phyloP scores from a whole-genome alignment of 2,113 vertebrate genomes.

The Hippopotamus amphibius region DNA sequence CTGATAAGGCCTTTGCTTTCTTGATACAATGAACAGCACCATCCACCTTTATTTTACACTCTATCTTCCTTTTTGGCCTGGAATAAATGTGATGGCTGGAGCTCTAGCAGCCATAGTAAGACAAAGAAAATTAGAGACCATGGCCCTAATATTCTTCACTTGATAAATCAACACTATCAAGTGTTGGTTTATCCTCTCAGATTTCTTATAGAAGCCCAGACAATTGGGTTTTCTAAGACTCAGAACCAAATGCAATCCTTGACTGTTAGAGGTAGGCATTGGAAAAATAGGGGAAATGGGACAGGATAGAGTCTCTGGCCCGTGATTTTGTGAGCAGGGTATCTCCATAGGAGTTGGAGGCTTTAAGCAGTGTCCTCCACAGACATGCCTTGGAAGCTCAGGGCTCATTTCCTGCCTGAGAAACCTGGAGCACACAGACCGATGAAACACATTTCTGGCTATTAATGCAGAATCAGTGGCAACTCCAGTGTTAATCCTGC shows the following conservation, averaged over 20 bases:
- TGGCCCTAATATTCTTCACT: background rate
- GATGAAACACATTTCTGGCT: slow-evolving; percentile 12
- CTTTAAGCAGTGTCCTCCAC: background rate
- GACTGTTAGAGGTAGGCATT: background rate
- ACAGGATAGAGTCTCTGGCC: background rate
- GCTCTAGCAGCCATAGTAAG: background rate
- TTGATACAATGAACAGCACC: background rate
- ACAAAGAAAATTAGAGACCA: background rate
- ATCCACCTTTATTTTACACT: background rate
- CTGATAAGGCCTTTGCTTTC: background rate
- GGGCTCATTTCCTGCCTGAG: background rate
- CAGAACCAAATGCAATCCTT: background rate
- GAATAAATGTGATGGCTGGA: background rate
- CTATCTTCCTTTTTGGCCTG: background rate
- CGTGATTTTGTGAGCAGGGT: background rate
- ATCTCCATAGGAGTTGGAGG: background rate
- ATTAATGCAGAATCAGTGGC: background rate
- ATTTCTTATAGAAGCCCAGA: background rate
- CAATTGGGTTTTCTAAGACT: background rate
- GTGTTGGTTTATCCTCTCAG: background rate
- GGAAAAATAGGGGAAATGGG: background rate
- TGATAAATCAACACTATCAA: background rate
- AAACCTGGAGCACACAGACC: background rate
- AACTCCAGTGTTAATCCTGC: slow-evolving; percentile 54
- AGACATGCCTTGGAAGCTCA: background rate